A percentile compares a stretch with the other conserved stretches of the same genome.
Conservation (phyloP, 2,113 vertebrate genomes). For the Xerus inauris region DNA sequence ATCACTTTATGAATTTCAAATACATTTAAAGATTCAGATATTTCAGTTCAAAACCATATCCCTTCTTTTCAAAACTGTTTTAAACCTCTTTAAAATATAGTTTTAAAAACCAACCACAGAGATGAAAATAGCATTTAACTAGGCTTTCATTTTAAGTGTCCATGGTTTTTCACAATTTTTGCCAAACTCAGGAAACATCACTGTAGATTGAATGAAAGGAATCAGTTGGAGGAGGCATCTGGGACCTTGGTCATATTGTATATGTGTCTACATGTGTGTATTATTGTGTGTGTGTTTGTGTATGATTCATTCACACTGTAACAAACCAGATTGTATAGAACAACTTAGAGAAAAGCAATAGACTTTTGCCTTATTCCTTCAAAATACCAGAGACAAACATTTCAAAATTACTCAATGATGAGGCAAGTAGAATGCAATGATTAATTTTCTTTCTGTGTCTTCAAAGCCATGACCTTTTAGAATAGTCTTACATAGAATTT, state of each 20-base stretch:
- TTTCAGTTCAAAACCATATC: neutral
- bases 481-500: neutral
- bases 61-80: neutral
- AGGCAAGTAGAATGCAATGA: neutral
- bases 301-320: neutral
- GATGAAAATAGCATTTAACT: neutral
- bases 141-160: neutral
- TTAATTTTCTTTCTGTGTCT: neutral
- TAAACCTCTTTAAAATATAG: neutral
- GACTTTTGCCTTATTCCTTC: neutral
- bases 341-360: neutral
- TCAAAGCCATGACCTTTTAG: neutral
- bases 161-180: neutral
- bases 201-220: neutral
- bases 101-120: conserved; percentile 10
- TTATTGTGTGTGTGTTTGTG: neutral
- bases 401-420: neutral
- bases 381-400: neutral
- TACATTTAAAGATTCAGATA: neutral
- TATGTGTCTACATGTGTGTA: neutral
- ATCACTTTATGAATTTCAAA: conserved; percentile 33
- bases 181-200: neutral
- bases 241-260: neutral
- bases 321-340: neutral
- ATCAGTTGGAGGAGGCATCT: neutral